These are phyloP conservation scores for Campopleginae sp. DNA, from an alignment of 2,888 invertebrate species.

Conservation along the genomic window DNA sequence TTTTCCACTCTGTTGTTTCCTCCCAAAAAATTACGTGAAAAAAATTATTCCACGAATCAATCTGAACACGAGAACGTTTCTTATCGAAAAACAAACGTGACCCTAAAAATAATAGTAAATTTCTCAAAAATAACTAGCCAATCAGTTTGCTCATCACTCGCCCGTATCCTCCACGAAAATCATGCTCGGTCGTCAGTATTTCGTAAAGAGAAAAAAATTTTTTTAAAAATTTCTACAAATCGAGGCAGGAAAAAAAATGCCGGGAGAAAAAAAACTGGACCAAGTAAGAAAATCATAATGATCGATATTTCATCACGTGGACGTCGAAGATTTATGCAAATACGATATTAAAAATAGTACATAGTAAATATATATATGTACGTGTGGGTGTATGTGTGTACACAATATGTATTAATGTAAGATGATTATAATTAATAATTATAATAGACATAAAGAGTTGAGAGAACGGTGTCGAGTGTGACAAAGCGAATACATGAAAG, in stretches of 20 bases:
- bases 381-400: conserved; percentile 28
- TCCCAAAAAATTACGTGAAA: not conserved
- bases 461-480: conserved; percentile 61
- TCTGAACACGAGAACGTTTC: not conserved
- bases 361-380: conserved; percentile 42
- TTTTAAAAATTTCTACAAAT: not conserved
- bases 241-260: not conserved
- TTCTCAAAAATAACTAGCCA: not conserved
- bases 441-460: conserved; percentile 56
- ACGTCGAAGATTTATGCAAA: conserved; percentile 57
- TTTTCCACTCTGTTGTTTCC: not conserved
- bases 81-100: not conserved
- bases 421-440: conserved; percentile 28
- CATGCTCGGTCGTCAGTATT: not conserved
- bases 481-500: conserved; percentile 64
- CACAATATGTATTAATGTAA: conserved; percentile 5
- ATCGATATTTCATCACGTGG: conserved; percentile 34
- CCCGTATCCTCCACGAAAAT: not conserved
- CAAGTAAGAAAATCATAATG: conserved; percentile 16
- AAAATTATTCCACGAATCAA: not conserved
- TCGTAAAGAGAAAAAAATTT: not conserved
- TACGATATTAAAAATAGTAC: conserved; percentile 46
- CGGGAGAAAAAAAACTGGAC: conserved; percentile 12
- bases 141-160: not conserved
- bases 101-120: not conserved